Percentiles rank a stretch among this genome's conserved stretches.
phyloP scores from a whole-genome alignment of 2,113 vertebrate species.

The Gorsachius goisagi region DNA sequence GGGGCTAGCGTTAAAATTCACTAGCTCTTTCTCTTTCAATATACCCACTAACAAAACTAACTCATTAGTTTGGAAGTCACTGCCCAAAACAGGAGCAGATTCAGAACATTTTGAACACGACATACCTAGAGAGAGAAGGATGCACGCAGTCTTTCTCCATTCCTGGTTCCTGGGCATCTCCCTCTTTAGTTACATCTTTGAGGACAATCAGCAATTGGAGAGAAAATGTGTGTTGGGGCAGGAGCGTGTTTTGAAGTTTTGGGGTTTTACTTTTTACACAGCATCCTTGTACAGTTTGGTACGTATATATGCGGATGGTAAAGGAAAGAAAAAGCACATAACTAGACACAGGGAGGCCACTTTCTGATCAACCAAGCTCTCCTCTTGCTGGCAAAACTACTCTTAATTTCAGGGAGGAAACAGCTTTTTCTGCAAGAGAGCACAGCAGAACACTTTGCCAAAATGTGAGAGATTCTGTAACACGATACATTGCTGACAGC shows the following conservation, averaged over 20 bases:
- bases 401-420: background rate
- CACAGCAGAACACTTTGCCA: background rate
- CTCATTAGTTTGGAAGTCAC: background rate
- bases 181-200: background rate
- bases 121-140: background rate
- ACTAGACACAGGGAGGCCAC: background rate
- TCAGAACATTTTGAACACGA: background rate
- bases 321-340: background rate
- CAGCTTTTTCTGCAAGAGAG: background rate
- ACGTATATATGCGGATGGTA: fast-evolving
- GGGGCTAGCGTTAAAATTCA: background rate
- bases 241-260: background rate
- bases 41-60: background rate
- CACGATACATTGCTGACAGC: background rate
- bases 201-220: background rate
- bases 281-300: background rate
- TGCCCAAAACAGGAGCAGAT: background rate
- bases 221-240: background rate
- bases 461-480: background rate
- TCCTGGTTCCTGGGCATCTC: background rate
- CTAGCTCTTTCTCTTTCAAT: background rate
- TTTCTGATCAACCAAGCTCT: background rate
- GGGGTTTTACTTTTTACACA: background rate
- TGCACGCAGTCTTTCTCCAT: background rate
- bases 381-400: background rate